Evolutionary conservation across 2,888 invertebrate species (phyloP), one percentile per base, ranked within the genome.

Genomic region (Orchesellides sinensis): DNA sequence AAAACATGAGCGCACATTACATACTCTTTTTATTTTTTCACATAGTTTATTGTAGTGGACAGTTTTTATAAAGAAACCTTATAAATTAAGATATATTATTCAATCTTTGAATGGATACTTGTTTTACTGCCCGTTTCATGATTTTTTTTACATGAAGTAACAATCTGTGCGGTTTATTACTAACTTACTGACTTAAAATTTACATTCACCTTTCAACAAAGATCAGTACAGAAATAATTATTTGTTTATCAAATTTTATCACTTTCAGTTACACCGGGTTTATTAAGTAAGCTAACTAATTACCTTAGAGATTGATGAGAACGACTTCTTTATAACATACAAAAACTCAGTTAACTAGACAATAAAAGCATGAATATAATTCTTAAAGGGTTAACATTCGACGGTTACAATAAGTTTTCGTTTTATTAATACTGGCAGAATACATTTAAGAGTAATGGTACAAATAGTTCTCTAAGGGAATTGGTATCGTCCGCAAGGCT

Each of bases 381-480:
- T 29, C n/a, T 61, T 59, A 45, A 14, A 27, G 27, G 25, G 12
- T 59, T 45, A 5, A 14, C 40, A 32, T 35, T 45, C 14, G 23
- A 40, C 14, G 45, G 65, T 65, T 65, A 45, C 32, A n/a, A 29
- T n/a, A n/a, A n/a, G 3, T 61, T 27, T 47, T 32, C 25, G 5
- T 73, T 14, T 61, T n/a, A 61, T 72, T 80, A 80, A 80, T 80
- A 80, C 80, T 80, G 80, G 80, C 80, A 47, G 25, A 80, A 73
- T 72, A 80, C 80, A 45, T 79, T 52, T 63, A 52, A 79, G 14
- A 40, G 40, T 29, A 25, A 59, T 12, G 5, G 25, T 54, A 21
- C 10, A 52, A 6, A 47, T 10, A 4, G 5, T 54, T 8, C 19
- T 21, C 54, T 54, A 59, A 25, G 25, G 29, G 27, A 19, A 54